These are phyloP conservation scores for Raja brachyura DNA, from an alignment of 2,113 vertebrate genomes.

Conservation along the genomic window DNA sequence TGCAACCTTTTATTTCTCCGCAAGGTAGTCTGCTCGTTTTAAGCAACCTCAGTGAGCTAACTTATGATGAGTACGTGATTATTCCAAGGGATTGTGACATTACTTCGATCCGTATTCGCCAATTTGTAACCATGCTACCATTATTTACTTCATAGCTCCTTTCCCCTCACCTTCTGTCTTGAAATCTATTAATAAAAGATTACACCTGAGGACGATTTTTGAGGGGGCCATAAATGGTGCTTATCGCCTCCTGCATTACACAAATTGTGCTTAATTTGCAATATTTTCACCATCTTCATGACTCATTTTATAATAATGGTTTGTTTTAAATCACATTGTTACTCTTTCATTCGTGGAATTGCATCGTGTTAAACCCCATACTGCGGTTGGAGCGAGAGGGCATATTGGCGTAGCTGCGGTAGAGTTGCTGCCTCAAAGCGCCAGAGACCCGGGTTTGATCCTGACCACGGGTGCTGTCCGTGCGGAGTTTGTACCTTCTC, in stretches of 20 bases:
- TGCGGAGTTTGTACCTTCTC: too few relatives aligned
- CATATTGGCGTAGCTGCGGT: too few relatives aligned
- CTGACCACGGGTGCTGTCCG: too few relatives aligned
- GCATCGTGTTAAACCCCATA: not conserved
- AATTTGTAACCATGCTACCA: not conserved
- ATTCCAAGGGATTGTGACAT: not conserved
- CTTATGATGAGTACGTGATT: not conserved
- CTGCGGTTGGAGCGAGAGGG: not conserved
- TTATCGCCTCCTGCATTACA: conserved; percentile 19
- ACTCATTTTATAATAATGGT: not conserved
- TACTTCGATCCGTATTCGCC: not conserved
- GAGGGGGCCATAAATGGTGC: not conserved
- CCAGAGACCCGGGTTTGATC: too few relatives aligned
- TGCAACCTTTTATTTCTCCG: not conserved
- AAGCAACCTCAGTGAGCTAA: not conserved
- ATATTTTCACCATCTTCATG: not conserved
- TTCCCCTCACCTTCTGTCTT: conserved; percentile 31
- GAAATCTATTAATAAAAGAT: conserved; percentile 36
- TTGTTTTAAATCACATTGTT: conserved; percentile 14
- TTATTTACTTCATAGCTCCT: conserved; percentile 19
- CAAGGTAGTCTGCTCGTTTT: not conserved
- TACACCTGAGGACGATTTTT: not conserved
- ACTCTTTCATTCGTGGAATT: conserved; percentile 22
- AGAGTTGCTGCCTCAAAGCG: too few relatives aligned
- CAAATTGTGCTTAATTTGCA: conserved; percentile 24